Base-by-base conservation (phyloP, 2,797 vertebrate genomes). In the Eutrigla gurnardus region DNA sequence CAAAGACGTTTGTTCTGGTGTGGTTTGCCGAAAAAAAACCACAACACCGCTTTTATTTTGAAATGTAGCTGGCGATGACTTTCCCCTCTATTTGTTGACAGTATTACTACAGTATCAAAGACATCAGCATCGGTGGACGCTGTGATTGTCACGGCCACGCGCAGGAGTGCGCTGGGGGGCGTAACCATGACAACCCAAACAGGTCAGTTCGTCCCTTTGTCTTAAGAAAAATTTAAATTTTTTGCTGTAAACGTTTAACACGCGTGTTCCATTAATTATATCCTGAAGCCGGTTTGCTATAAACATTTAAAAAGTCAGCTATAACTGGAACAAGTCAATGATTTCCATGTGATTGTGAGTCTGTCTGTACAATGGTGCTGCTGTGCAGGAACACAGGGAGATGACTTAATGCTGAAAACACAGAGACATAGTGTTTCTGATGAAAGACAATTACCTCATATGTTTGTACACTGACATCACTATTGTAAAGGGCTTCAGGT, bases 91-190 rank as follows among this genome's bases (percentile, higher is more conserved):
- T 83, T 61, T 87, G 58, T 68, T 70, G 4, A 74, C 87, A 99
- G 97, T 99, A 99, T 90, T 99, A 96, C 85, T 99, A 98, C 71
- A 98, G 97, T 79, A 96, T 99, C 90, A 98, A 98, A 92, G 97
- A 98, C 88, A 96, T 99, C 93, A 98, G 96, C 82, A 70, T 98
- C 6, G 97, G 97, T 8, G 97, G 97, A 39, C 94, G 93, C 37
- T 98, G 97, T 84, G 96, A 97, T 78, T 99, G 97, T 83, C 94
- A 98, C 5, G 97, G 97, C 3, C 97, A 99, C 17, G 96, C 97
- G 5, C 94, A 96, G 73, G 88, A 83, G 12, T 99, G 97, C 65
- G 91, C 75, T 3, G 79, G 87, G 18, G 78, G 88, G 6, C 88
- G 86, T 61, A 88, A 88, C 75, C 64, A 75, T 54, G 93, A 92